These are phyloP conservation scores for Panthera leo DNA, from an alignment of 2,113 vertebrate species.

Conservation along the genomic window DNA sequence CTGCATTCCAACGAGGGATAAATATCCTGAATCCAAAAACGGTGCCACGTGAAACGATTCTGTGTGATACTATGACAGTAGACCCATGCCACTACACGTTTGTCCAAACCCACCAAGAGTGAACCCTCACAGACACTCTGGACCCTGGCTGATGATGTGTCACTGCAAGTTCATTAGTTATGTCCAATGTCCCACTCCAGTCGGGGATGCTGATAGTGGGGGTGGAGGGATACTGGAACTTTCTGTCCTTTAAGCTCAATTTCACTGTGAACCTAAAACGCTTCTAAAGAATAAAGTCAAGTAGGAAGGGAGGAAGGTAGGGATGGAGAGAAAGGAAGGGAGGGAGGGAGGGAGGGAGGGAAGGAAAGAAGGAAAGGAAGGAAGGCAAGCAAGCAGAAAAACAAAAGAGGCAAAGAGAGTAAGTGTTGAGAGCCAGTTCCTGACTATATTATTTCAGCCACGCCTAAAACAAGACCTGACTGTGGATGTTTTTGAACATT, in stretches of 20 bases:
- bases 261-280: background rate
- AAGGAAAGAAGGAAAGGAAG: background rate
- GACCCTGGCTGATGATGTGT: background rate
- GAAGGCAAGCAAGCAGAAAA: background rate
- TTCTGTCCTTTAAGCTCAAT: background rate
- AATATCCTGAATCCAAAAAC: background rate
- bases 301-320: background rate
- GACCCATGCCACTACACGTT: background rate
- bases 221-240: background rate
- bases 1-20: background rate
- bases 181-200: accelerated
- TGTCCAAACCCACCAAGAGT: background rate
- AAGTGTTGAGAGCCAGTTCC: background rate
- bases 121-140: background rate
- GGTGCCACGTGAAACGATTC: background rate
- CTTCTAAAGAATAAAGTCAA: background rate
- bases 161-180: background rate
- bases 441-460: background rate
- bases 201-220: accelerated
- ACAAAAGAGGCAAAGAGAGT: background rate
- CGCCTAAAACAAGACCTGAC: background rate
- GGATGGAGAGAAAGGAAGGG: background rate
- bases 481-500: background rate
- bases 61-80: background rate
- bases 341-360: too few species aligned